Evolutionary conservation across 2,888 invertebrate species (phyloP), one percentile per base, ranked within the genome.

Genomic region (Ornithoptera priamus): DNA sequence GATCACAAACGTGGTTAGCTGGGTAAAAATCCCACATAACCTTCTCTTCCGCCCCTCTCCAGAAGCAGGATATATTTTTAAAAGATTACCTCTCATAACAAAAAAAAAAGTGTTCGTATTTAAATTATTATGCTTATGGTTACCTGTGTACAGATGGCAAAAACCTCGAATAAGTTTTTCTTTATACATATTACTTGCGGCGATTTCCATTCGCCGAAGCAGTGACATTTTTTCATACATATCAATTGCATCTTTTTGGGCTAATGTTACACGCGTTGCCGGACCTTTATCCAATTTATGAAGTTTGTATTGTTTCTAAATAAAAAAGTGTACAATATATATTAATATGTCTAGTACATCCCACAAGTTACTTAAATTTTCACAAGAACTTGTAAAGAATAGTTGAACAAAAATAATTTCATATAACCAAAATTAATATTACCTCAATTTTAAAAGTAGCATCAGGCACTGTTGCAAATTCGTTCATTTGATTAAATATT

Each of bases 161-260:
- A 99, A 99, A 10, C 99, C 99, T 79, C 99, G 94, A 75, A 99
- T 96, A 76, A 96, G 95, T 93, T 99, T 99, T 84, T 99, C 98
- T 86, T 99, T 99, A 88, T 99, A 99, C 72, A 99, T 93, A 90
- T 97, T 98, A 57, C 98, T 97, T 7, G 99, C 96, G 0, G 98
- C 95, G 0, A 98, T 98, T 93, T 99, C 99, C 92, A 99, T 94
- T 68, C 99, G 94, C 20, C 99, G 94, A 75, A 99, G 95, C 0
- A 94, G 94, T 77, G 96, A 96, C 94, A 99, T 94, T 83, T 97
- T 93, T 76, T 94, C 94, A 79, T 97, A 97, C 75, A 95, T 94
- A 72, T 94, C 90, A 42, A 98, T 84, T 0, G 98, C 99, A 87
- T 99, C 98, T 74, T 98, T 72, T 96, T 20, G 93, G 2, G 95